These are phyloP conservation scores for Amblyteles armatorius DNA, from an alignment of 2,888 invertebrate genomes.

Conservation along the genomic window DNA sequence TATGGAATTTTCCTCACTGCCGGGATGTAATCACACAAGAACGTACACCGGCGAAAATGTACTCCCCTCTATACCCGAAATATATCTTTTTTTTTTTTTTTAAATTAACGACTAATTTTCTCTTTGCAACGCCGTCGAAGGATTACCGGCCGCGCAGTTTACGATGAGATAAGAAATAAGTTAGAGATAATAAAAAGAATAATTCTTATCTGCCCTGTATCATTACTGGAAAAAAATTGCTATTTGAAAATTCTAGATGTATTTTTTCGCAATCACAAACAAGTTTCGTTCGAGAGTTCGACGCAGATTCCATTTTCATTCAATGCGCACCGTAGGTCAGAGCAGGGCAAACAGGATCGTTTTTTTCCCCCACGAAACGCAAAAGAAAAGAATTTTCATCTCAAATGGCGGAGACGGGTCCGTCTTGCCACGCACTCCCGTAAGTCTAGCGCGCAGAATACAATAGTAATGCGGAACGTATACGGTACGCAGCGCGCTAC, in stretches of 20 bases:
- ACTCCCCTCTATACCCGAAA: neutral
- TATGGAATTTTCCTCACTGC: constrained; percentile 20
- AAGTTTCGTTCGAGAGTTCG: neutral
- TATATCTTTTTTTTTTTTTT: neutral
- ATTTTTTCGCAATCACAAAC: neutral
- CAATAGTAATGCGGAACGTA: constrained; percentile 6
- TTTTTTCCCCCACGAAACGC: neutral
- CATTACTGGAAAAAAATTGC: neutral
- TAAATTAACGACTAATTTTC: constrained; percentile 1
- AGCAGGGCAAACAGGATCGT: neutral
- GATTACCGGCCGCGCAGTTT: no score
- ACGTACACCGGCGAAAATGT: neutral
- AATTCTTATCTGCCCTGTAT: neutral
- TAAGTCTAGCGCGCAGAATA: neutral
- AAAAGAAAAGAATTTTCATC: neutral
- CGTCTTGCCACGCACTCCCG: neutral
- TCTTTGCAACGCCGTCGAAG: no score
- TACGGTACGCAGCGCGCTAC: neutral
- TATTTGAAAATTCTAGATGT: neutral
- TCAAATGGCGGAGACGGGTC: neutral
- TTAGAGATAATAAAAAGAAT: no score
- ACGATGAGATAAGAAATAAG: no score
- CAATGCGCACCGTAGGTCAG: neutral
- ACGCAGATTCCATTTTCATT: neutral
- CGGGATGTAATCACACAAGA: constrained; percentile 33